phyloP scores from a whole-genome alignment of 2,113 vertebrate species.

The Neogobius melanostomus region DNA sequence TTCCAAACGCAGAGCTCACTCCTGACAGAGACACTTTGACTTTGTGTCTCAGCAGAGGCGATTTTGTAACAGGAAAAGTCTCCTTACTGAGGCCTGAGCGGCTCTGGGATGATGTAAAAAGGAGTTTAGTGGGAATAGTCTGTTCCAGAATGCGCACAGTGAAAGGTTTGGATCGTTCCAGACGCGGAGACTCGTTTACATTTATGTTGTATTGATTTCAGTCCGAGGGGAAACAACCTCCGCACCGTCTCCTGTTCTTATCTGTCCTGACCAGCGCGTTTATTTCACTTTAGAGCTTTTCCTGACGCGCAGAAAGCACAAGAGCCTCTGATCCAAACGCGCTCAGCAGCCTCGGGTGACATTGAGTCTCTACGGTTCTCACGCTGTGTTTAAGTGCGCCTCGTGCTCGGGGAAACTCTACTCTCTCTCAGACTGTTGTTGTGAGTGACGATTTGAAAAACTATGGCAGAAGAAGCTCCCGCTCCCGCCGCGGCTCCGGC shows the following conservation, averaged over 20 bases:
- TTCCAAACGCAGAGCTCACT: too few species aligned
- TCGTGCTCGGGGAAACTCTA: neutral
- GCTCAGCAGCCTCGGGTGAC: neutral
- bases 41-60: too few species aligned
- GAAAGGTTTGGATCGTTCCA: too few species aligned
- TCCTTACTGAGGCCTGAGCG: too few species aligned
- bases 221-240: neutral
- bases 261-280: neutral
- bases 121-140: too few species aligned
- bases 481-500: conserved; percentile 1
- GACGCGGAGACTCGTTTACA: too few species aligned
- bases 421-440: neutral
- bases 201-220: too few species aligned
- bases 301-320: neutral
- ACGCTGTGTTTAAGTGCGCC: neutral
- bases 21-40: too few species aligned
- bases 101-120: too few species aligned
- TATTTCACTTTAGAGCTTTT: neutral
- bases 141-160: too few species aligned
- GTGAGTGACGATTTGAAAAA: too few species aligned
- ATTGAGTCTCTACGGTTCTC: conserved; percentile 3
- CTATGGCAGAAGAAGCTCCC: neutral
- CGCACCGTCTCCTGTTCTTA: neutral
- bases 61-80: too few species aligned
- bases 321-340: neutral